phyloP scores from a whole-genome alignment of 2,888 invertebrate genomes.

The Molanna angustata region DNA sequence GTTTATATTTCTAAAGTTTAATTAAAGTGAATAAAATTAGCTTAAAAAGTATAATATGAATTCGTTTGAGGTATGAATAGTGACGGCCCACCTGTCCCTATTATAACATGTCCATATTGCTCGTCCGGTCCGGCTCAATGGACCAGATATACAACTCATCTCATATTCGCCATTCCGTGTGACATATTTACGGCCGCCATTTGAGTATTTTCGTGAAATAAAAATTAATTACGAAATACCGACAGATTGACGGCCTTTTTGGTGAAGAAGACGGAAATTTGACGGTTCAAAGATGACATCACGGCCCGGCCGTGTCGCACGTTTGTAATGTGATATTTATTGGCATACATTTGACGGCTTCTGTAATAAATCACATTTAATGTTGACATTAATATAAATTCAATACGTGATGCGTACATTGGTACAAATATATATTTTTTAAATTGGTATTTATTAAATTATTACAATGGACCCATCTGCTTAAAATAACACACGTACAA shows the following conservation, averaged over 20 bases:
- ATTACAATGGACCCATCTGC: too few species aligned
- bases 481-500: too few species aligned
- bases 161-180: conserved; percentile 16
- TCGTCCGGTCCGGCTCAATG: neutral
- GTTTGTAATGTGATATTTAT: conserved; percentile 28
- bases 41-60: too few species aligned
- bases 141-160: conserved; percentile 22
- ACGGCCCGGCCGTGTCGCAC: conserved; percentile 12
- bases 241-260: conserved; percentile 27
- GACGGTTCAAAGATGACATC: conserved; percentile 23
- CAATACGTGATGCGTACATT: conserved; percentile 20
- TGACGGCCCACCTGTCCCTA: too few species aligned
- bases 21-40: too few species aligned
- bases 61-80: too few species aligned
- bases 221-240: conserved; percentile 28
- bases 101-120: too few species aligned
- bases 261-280: conserved; percentile 19
- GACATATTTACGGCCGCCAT: conserved; percentile 26
- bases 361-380: conserved; percentile 28
- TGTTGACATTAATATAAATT: conserved; percentile 24
- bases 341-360: conserved; percentile 25
- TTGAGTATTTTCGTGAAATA: conserved; percentile 24
- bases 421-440: too few species aligned
- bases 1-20: too few species aligned
- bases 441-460: too few species aligned